phyloP scores from a whole-genome alignment of 2,888 invertebrate species.

The Bombylius discolor region DNA sequence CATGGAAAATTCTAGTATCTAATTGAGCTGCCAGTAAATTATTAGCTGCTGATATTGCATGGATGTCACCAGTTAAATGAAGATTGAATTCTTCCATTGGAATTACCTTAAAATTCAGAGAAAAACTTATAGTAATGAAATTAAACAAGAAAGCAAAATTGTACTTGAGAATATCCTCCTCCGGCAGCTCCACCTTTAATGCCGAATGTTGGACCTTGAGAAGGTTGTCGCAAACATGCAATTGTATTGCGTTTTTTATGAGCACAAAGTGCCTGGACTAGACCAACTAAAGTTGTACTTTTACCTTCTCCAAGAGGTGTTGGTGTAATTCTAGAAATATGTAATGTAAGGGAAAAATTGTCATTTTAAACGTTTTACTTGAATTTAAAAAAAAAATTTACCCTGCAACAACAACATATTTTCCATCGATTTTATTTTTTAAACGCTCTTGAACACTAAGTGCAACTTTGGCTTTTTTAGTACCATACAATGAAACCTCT shows the following conservation, averaged over 20 bases:
- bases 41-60: constrained; percentile 96
- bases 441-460: constrained; percentile 68
- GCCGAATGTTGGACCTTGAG: constrained; percentile 98
- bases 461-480: constrained; percentile 87
- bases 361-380: background rate
- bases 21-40: constrained; percentile 95
- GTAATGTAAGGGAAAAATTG: background rate
- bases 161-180: constrained; percentile 86
- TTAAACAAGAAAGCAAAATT: background rate
- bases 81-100: constrained; percentile 99
- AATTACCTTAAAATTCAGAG: constrained; percentile 46
- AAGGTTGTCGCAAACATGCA: constrained; percentile 92
- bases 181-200: constrained; percentile 98
- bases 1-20: constrained; percentile 94
- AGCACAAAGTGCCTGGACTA: constrained; percentile 83
- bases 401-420: constrained; percentile 93
- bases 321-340: constrained; percentile 69
- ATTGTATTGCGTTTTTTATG: constrained; percentile 76
- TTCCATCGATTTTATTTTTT: constrained; percentile 55
- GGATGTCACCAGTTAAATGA: constrained; percentile 95
- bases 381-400: constrained; percentile 33
- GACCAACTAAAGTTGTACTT: constrained; percentile 86
- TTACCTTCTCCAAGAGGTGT: constrained; percentile 99
- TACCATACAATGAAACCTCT: constrained; percentile 85
- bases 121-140: background rate